Evolutionary conservation across 2,113 vertebrate genomes (phyloP).

Genomic region (Pampusana beccarii): DNA sequence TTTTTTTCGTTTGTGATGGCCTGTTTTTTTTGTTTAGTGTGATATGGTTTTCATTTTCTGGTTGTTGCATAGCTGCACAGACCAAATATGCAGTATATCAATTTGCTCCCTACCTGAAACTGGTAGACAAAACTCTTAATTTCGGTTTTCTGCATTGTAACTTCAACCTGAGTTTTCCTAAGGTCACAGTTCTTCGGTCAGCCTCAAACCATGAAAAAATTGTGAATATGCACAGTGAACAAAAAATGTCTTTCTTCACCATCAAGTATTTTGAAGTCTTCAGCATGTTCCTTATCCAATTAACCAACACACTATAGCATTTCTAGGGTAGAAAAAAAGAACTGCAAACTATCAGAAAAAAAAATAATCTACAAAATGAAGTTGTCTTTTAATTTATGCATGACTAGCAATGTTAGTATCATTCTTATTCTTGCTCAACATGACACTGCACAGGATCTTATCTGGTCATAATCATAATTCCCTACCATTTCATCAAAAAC

Average conservation of each 20-base stretch:
- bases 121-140: background rate
- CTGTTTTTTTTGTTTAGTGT: background rate
- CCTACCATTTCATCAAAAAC: background rate
- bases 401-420: background rate
- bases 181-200: background rate
- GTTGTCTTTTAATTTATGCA: background rate
- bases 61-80: background rate
- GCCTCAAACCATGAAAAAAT: background rate
- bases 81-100: background rate
- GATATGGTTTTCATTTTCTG: background rate
- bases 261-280: background rate
- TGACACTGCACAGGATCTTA: background rate
- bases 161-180: background rate
- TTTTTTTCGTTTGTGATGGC: background rate
- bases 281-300: background rate
- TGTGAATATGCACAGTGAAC: background rate
- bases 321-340: background rate
- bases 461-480: background rate
- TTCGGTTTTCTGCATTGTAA: background rate
- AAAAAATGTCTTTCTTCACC: background rate
- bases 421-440: accelerated
- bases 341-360: background rate
- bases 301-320: background rate
- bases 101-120: background rate
- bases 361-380: background rate